Conservation (phyloP, 2,113 vertebrate genomes). For the Chaetura pelagica region DNA sequence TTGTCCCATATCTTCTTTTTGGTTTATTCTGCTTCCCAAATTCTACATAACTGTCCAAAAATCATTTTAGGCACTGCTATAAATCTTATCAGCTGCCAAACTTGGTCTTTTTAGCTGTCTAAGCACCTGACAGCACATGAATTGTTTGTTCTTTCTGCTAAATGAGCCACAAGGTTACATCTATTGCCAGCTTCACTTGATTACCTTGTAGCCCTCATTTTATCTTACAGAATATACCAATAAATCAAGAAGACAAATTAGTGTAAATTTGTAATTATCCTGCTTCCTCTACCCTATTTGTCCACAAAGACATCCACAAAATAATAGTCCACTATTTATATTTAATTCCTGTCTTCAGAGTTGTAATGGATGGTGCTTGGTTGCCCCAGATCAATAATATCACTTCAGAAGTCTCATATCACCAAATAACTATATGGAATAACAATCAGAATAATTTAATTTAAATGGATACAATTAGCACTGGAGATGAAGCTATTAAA, state of each 20-base stretch:
- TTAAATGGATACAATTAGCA: conserved; percentile 55
- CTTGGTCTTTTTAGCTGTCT: background rate
- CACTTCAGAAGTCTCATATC: conserved; percentile 46
- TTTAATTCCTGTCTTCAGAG: conserved; percentile 51
- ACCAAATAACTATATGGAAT: conserved; percentile 42
- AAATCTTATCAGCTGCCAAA: background rate
- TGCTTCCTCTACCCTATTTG: conserved; percentile 17
- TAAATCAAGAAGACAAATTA: conserved; percentile 56
- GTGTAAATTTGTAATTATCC: conserved; percentile 44
- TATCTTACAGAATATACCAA: conserved; percentile 12
- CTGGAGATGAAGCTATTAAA: conserved; percentile 27
- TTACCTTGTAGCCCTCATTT: conserved; percentile 28
- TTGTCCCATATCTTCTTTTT: background rate
- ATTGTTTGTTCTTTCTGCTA: background rate
- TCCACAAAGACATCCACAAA: conserved; percentile 51
- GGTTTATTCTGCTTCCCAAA: background rate
- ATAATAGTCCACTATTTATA: conserved; percentile 28
- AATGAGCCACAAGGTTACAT: background rate
- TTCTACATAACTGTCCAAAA: background rate
- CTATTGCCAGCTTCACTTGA: background rate
- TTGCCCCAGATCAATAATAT: conserved; percentile 60
- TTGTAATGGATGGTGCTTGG: conserved; percentile 38
- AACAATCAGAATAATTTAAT: conserved; percentile 63
- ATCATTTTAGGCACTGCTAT: background rate
- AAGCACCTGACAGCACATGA: background rate